Evolutionary conservation across 2,888 invertebrate genomes (phyloP).

Genomic region (Cactoblastis cactorum): DNA sequence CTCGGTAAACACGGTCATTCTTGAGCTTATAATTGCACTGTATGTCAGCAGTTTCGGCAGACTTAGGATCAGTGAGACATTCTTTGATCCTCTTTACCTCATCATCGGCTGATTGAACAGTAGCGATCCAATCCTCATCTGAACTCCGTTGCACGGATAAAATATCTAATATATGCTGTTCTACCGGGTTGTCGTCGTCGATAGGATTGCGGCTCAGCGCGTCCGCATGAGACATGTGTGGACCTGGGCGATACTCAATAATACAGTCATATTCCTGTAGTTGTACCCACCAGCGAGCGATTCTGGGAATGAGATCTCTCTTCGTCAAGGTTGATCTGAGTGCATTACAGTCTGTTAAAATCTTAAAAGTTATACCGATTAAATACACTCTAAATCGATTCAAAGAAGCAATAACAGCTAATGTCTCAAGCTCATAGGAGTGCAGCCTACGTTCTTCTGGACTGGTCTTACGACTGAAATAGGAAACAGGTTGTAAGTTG

Average conservation of each 20-base stretch:
- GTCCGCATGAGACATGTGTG: neutral
- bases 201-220: neutral
- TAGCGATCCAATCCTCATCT: constrained; percentile 21
- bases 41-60: constrained; percentile 10
- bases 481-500: neutral
- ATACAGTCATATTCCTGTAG: neutral
- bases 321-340: neutral
- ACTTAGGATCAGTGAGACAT: constrained; percentile 13
- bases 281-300: neutral
- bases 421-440: neutral
- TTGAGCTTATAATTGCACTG: constrained; percentile 19
- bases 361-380: neutral
- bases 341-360: neutral
- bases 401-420: neutral
- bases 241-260: neutral
- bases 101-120: constrained; percentile 18
- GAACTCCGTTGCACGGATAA: constrained; percentile 3
- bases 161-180: neutral
- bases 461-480: neutral
- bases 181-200: too few species aligned
- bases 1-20: constrained; percentile 20
- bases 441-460: neutral
- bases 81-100: constrained; percentile 18
- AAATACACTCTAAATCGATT: neutral
- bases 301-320: neutral